Evolutionary conservation across 2,888 invertebrate genomes (phyloP).

Genomic region (Lamellibrachia columna): DNA sequence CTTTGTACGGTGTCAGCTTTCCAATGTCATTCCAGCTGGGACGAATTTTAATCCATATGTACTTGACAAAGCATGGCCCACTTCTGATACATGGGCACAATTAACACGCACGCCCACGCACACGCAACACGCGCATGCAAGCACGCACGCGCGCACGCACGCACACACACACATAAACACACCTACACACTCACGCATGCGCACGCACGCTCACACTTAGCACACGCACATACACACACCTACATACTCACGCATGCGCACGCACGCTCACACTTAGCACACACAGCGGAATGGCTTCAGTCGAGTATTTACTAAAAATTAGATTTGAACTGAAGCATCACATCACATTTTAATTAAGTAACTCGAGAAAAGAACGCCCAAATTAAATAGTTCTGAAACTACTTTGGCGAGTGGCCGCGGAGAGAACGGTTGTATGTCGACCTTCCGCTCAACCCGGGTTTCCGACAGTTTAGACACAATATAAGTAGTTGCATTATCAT

Average conservation of each 20-base stretch:
- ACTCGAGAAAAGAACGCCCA: background rate
- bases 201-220: background rate
- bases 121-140: background rate
- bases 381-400: background rate
- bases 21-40: background rate
- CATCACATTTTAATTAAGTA: background rate
- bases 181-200: no score
- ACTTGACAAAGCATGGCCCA: background rate
- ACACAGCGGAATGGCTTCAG: background rate
- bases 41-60: background rate
- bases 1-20: background rate
- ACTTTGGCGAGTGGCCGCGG: no score
- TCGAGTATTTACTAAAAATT: background rate
- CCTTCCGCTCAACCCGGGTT: no score
- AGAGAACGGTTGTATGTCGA: no score
- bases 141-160: background rate
- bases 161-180: background rate
- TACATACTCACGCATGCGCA: background rate
- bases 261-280: background rate
- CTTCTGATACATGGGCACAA: background rate
- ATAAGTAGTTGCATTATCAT: no score
- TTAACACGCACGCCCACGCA: background rate
- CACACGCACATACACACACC: background rate
- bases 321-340: background rate
- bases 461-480: no score